Base-by-base conservation (phyloP, 2,888 invertebrate species). In the Pharmacophagus antenor region DNA sequence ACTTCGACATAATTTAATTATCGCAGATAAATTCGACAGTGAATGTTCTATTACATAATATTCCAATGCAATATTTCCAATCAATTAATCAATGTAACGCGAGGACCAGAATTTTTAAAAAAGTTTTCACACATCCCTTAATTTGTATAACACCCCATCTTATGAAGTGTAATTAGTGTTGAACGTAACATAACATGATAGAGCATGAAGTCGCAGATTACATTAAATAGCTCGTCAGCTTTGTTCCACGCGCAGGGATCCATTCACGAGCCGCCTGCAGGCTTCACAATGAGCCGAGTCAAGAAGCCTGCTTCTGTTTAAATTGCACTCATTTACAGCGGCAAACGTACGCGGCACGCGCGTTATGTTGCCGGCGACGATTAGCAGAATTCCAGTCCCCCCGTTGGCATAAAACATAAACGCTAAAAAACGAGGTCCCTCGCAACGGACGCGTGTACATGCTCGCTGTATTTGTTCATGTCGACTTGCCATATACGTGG, bases 361-460 rank as follows among this genome's bases (percentile, higher is more conserved):
- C 73, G 76, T 81, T 85, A 89, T 89, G 88, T 78, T 81, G 77
- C 86, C 78, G 71, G 70, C 80, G 76, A 80, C 88, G 84, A 89
- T 90, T 88, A 89, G 85, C 82, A 77, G 85, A 84, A 89, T 89
- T 88, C 88, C 84, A 75, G 70, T n/a, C n/a, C 74, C 73, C 80
- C 76, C 15, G 82, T 83, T 56, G 27, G 22, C 83, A 84, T 84
- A 85, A 82, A 83, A 85, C 81, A 84, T 82, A 80, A 83, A 85
- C 77, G 74, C 72, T 78, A 82, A 88, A 88, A 89, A 88, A 83
- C 82, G 80, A 79, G n/a, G 84, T 79, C 76, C 77, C 76, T 84
- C 80, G 82, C 82, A 77, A 82, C 79, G 83, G 72, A 76, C 74
- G 71, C 70, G 61, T 75, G 73, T 72, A 79, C 77, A 74, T 72